phyloP scores from a whole-genome alignment of 2,113 vertebrate species.

The Melanotaenia duboulayi region DNA sequence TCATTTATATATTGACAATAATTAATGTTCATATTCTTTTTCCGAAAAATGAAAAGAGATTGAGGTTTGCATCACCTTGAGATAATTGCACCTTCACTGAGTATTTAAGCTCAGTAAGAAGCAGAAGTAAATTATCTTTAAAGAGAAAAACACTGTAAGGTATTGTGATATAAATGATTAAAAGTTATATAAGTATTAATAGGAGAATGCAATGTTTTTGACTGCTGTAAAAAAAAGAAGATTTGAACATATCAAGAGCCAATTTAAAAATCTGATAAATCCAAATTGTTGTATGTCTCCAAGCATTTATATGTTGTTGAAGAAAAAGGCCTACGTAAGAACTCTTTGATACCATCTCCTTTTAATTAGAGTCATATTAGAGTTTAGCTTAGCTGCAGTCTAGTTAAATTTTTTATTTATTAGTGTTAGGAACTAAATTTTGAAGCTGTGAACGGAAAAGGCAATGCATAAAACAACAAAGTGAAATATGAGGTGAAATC shows the following conservation, averaged over 20 bases:
- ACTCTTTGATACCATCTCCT: neutral
- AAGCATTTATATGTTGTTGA: no score
- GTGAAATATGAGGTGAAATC: neutral
- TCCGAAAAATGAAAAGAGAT: neutral
- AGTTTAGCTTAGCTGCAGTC: no score
- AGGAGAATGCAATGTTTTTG: neutral
- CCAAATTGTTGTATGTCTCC: neutral
- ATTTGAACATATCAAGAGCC: neutral
- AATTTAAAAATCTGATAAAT: neutral
- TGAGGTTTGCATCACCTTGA: conserved; percentile 13
- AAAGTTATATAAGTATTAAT: conserved; percentile 4
- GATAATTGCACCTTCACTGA: neutral
- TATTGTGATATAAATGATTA: no score
- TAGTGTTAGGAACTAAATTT: neutral
- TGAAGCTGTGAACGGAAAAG: neutral
- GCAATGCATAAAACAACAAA: no score
- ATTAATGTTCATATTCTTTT: neutral
- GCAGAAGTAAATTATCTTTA: neutral
- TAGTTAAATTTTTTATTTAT: neutral
- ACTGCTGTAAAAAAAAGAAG: neutral
- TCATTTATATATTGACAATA: neutral
- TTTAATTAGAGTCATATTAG: no score
- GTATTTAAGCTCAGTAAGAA: neutral
- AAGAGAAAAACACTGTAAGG: neutral
- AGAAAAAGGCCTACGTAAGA: no score